Conservation (phyloP, 2,888 invertebrate genomes). For the Archips xylosteana region DNA sequence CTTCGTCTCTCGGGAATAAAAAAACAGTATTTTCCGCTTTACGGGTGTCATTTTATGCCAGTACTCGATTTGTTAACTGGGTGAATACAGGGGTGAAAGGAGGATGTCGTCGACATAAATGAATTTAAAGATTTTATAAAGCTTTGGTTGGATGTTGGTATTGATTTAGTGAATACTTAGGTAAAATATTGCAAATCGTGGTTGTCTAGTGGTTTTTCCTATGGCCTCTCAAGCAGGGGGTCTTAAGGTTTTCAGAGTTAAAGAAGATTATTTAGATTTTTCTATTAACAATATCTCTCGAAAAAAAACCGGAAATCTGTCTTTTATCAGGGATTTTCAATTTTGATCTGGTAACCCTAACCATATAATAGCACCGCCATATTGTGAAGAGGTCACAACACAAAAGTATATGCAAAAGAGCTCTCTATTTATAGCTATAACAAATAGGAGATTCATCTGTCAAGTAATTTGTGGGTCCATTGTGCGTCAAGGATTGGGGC, state of each 20-base stretch:
- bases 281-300: too few species aligned
- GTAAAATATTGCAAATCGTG: too few species aligned
- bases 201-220: too few species aligned
- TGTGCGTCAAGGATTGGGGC: constrained; percentile 7
- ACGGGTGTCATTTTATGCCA: constrained; percentile 1
- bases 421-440: constrained; percentile 5
- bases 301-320: neutral
- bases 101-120: neutral
- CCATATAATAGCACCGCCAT: neutral
- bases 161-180: too few species aligned
- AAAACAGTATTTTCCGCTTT: constrained; percentile 5
- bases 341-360: too few species aligned
- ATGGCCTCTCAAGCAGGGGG: too few species aligned
- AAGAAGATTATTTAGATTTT: too few species aligned
- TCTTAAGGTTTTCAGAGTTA: too few species aligned
- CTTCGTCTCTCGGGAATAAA: constrained; percentile 8
- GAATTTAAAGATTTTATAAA: neutral
- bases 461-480: constrained; percentile 18
- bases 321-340: neutral
- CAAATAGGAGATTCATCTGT: constrained; percentile 8
- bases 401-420: constrained; percentile 18
- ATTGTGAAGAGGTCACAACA: constrained; percentile 9
- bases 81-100: neutral
- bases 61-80: constrained; percentile 6
- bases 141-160: neutral